A percentile compares a stretch with the other conserved stretches of the same genome.
These are phyloP conservation scores for Lampris megalopsis DNA, from an alignment of 2,113 vertebrate species.

Conservation along the genomic window DNA sequence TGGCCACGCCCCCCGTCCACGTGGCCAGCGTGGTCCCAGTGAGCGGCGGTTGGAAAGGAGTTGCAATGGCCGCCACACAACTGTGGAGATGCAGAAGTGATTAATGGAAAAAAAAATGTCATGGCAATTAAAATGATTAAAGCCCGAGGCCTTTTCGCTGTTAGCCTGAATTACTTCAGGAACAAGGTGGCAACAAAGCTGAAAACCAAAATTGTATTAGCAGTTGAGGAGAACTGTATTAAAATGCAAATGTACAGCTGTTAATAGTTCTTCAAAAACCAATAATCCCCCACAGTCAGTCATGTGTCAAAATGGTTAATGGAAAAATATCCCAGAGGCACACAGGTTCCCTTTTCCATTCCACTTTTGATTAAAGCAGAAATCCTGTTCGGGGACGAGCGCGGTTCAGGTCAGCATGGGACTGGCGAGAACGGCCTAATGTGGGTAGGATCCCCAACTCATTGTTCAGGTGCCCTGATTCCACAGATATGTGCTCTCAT, in stretches of 20 bases:
- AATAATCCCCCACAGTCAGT: conserved; percentile 99
- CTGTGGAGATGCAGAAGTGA: conserved; percentile 76
- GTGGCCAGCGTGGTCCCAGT: conserved; percentile 6
- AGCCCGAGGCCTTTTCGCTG: conserved; percentile 75
- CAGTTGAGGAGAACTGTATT: conserved; percentile 97
- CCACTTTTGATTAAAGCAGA: conserved; percentile 97
- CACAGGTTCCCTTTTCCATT: conserved; percentile 90
- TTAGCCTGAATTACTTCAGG: conserved; percentile 88
- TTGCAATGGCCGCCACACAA: conserved; percentile 40
- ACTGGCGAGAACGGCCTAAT: conserved; percentile 67
- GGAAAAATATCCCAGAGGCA: conserved; percentile 99
- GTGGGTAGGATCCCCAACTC: conserved; percentile 60
- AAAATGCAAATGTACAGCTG: conserved; percentile 99
- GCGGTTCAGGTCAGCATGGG: conserved; percentile 80
- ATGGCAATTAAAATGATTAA: conserved; percentile 84
- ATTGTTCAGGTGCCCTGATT: conserved; percentile 67
- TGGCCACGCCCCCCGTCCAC: too few relatives aligned
- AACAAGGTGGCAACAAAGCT: conserved; percentile 93
- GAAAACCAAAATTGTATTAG: conserved; percentile 97
- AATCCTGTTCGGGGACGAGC: conserved; percentile 87
- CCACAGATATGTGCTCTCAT: conserved; percentile 58
- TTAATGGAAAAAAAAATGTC: conserved; percentile 82
- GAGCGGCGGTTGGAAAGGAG: conserved; percentile 51
- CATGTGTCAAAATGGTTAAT: conserved; percentile 99
- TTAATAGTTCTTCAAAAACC: conserved; percentile 99